These are phyloP conservation scores for Alexandromys fortis DNA, from an alignment of 2,113 vertebrate species.

Conservation along the genomic window DNA sequence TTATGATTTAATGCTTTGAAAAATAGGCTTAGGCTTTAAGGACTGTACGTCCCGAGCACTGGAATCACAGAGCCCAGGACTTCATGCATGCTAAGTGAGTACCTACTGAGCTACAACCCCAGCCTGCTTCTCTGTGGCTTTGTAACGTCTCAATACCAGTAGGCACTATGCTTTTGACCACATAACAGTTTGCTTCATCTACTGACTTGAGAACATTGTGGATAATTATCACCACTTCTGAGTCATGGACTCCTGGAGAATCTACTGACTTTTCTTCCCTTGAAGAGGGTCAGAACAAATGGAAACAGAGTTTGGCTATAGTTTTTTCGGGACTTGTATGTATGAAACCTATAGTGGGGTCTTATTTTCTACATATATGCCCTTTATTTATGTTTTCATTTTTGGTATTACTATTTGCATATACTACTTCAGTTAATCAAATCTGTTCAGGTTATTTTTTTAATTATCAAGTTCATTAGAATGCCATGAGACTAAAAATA, in stretches of 20 bases:
- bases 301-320: not conserved
- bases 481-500: conserved; percentile 21
- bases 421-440: conserved; percentile 49
- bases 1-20: not conserved
- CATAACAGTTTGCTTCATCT: not conserved
- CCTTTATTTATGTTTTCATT: conserved; percentile 41
- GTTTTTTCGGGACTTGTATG: not conserved
- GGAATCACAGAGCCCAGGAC: not conserved
- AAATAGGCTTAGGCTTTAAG: not conserved
- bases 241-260: not conserved
- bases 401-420: not conserved
- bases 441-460: conserved; percentile 4
- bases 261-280: not conserved
- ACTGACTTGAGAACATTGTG: not conserved
- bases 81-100: not conserved
- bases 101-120: not conserved
- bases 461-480: conserved; percentile 52
- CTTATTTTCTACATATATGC: not conserved
- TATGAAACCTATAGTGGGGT: not conserved
- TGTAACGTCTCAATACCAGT: not conserved
- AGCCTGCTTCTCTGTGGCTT: not conserved
- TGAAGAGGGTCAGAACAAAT: not conserved
- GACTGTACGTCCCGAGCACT: not conserved
- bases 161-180: not conserved
- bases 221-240: not conserved